Evolutionary conservation across 1,140 invertebrate genomes (phyloP), one percentile per base, ranked within the genome.

Genomic region (Pseudomyrmex dendroicus): DNA sequence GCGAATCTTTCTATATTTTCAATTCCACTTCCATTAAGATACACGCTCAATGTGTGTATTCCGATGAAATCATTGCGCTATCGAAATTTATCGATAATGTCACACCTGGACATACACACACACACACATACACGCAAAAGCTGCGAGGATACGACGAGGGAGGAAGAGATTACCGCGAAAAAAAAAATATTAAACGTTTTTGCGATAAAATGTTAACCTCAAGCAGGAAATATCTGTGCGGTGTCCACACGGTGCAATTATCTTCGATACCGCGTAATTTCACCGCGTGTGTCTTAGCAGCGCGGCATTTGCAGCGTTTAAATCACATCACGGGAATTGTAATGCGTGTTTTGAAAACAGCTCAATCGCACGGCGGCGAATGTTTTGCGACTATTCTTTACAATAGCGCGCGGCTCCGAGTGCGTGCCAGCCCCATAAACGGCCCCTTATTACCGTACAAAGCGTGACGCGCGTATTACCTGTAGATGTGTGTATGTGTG

Each of bases 331-430:
- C 35, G 76, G 57, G 64, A 78, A 78, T 57, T 59, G 76, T 70
- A 70, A 25, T 78, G 54, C 35, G 35, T 70, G 54, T 78, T 78
- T 70, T 78, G 64, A 78, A 35, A 78, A 78, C 76, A 57, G 52
- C 50, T 78, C 64, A 78, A 70, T 78, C 76, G 44, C 48, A 68
- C 57, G 35, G 20, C 44, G 54, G 35, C 35, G 76, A 78, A 78
- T 78, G 76, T 59, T 78, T 78, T 78, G 76, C 76, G 20, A 15
- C 15, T 15, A 70, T 78, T 70, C 76, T 78, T 35, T 70, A 59
- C 76, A 70, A 68, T 78, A 25, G 25, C 25, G 4, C 25, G 25
- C 25, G 48, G 76, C 54, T 46, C 2, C 20, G 5, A n/a, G 68
- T 22, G 52, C 62, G 8, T 77, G 63, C 52, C 20, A 7, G 52